Evolutionary conservation across 2,888 invertebrate genomes (phyloP), one percentile per base, ranked within the genome.

Genomic region (Nymphalis urticae): DNA sequence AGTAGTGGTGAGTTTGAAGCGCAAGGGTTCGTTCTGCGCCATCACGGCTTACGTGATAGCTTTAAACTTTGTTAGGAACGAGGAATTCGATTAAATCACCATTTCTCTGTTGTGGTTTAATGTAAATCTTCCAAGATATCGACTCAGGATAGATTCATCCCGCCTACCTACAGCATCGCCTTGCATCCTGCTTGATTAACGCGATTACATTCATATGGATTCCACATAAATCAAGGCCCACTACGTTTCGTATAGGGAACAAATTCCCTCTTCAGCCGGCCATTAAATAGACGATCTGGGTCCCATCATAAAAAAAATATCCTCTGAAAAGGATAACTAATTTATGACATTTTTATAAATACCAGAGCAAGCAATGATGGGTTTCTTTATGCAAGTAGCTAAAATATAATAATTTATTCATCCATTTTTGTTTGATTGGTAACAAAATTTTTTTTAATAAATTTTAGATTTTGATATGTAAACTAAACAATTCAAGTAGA

Each of bases 191-290:
- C 24, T 72, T 73, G 90, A 90, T 90, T 90, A 90, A 86, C 85
- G 86, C 89, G 90, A 90, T 90, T 90, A 90, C 90, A 88, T 90
- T 90, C 87, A 85, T 90, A 90, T 90, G 88, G 90, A 87, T 86
- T 87, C 84, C 87, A 82, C 87, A 90, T 90, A 90, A 90, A 90
- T 90, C 90, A 90, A 88, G 88, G 84, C 87, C 56, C 56, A 56
- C 85, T 84, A 80, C 80, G 79, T 79, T 82, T 75, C 79, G 80
- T 51, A 51, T 62, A 76, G 75, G 74, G 76, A 80, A 79, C 77
- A 82, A 83, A 84, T 85, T 87, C 85, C 85, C 82, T 75, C 69
- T 75, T 72, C 76, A 71, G 75, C 48, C 61, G 85, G 84, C 86
- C 78, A 78, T 54, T 63, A 76, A 72, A 76, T 51, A 4, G 24